Evolutionary conservation across 2,888 invertebrate species (phyloP), one percentile per base, ranked within the genome.

Genomic region (Prenolepis imparis): DNA sequence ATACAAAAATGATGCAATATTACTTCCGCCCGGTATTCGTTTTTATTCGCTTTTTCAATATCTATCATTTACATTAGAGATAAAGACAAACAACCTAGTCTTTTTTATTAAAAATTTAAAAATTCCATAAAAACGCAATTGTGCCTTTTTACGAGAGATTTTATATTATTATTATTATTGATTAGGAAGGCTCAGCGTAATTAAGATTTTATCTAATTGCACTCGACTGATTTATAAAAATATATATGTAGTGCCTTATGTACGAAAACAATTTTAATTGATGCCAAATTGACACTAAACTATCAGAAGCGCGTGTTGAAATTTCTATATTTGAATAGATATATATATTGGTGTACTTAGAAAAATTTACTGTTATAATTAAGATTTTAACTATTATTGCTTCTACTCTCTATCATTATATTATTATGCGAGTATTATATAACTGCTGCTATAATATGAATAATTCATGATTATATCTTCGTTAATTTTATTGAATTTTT

Each of bases 181-280:
- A 24, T 48, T 78, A 57, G 21, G 8, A 39, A 67, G 61, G 48
- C 28, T 52, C 24, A 83, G 61, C 55, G 28, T 61, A 61, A 66
- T 84, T 83, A 78, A 32, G 24, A 68, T 78, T 77, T 28, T 82
- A 64, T 81, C 44, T 57, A 48, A 82, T 52, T 86, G 44, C 39
- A 83, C 84, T 91, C 89, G 90, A 92, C 90, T 85, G 84, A 70
- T 63, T 44, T 59, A 78, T 44, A n/a, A 57, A 88, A 87, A 88
- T 83, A 86, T 82, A 83, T 85, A 87, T 88, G 88, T 84, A 91
- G 89, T 90, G 90, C 89, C 89, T 93, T 90, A 88, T 82, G 80
- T 48, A 48, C 2, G 67, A 80, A 44, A 80, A 75, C 67, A 63
- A n/a, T 18, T 59, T 74, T 67, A 66, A 83, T 67, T 61, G 77